Base-by-base conservation (phyloP, 2,113 vertebrate genomes). In the Cinclus cinclus region DNA sequence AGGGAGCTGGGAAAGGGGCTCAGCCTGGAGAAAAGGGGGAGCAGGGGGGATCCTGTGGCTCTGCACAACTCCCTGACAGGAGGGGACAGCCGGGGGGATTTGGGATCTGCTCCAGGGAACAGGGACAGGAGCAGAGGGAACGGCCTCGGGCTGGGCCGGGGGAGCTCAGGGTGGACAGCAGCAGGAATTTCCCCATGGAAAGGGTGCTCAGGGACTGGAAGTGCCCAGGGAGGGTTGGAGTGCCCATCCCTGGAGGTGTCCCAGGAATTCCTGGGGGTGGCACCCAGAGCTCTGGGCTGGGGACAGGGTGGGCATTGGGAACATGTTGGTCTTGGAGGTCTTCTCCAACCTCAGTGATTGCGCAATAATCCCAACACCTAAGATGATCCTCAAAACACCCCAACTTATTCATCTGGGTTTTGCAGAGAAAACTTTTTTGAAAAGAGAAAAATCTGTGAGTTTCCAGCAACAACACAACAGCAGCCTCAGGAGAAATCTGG, bases 241-340 rank as follows among this genome's bases (percentile, higher is more conserved):
- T 62, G 1, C 21, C 33, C 39, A 31, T 25, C 27, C 31, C 46
- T 52, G 37, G 24, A 50, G 25, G 37, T 21, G 39, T 5, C 56
- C 17, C 0, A 5, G 52, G 42, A 39, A 33, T 1, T 2, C 0
- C 37, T 62, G 67, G 47, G 27, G 1, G 8, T 15, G 58, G n/a
- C 58, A 39, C n/a, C 28, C 3, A 9, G 58, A 0, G 33, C 20
- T 5, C 16, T 37, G 47, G 46, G 47, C 49, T 50, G 49, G 13
- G 39, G 33, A 55, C 69, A 65, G 1, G n/a, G 19, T 39, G 7
- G 22, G 18, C 0, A 55, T 6, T 0, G 0, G 5, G 3, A n/a
- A 56, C 28, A 56, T 3, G 2, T 0, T n/a, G 19, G 4, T 5
- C 10, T 41, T 4, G 12, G 35, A 20, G 7, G 2, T 8, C 15